Evolutionary conservation across 2,888 invertebrate species (phyloP).

Genomic region (Octonoba sinensis): DNA sequence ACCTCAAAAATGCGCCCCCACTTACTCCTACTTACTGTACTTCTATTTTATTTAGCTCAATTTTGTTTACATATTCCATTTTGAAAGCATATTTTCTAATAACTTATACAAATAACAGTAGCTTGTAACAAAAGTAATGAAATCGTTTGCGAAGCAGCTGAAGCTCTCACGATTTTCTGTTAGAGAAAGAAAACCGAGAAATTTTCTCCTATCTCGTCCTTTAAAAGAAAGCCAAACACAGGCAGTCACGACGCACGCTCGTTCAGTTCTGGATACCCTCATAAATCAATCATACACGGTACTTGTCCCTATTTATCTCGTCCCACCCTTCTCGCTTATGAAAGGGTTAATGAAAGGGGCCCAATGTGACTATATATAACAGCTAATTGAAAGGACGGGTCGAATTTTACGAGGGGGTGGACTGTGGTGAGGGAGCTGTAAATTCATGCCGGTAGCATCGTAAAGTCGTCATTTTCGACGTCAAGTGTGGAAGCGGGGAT

Average conservation of each 20-base stretch:
- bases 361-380: slow-evolving; percentile 54
- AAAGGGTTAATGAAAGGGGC: slow-evolving; percentile 61
- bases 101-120: too few species aligned
- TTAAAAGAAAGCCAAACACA: too few species aligned
- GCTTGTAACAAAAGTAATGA: too few species aligned
- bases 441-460: slow-evolving; percentile 35
- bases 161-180: too few species aligned
- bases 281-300: slow-evolving; percentile 50
- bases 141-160: too few species aligned
- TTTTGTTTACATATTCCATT: too few species aligned
- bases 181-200: too few species aligned
- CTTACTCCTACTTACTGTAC: too few species aligned
- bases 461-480: slow-evolving; percentile 45
- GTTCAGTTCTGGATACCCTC: slow-evolving; percentile 4
- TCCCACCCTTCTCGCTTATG: background rate
- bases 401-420: slow-evolving; percentile 47
- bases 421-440: slow-evolving; percentile 22
- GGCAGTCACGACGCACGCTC: slow-evolving; percentile 24
- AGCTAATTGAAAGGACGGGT: slow-evolving; percentile 59
- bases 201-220: too few species aligned
- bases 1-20: too few species aligned
- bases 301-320: background rate
- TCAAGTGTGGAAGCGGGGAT: background rate
- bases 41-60: too few species aligned
- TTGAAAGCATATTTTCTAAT: too few species aligned